phyloP scores from a whole-genome alignment of 2,888 invertebrate genomes.

The Stenolophus ochropezus region DNA sequence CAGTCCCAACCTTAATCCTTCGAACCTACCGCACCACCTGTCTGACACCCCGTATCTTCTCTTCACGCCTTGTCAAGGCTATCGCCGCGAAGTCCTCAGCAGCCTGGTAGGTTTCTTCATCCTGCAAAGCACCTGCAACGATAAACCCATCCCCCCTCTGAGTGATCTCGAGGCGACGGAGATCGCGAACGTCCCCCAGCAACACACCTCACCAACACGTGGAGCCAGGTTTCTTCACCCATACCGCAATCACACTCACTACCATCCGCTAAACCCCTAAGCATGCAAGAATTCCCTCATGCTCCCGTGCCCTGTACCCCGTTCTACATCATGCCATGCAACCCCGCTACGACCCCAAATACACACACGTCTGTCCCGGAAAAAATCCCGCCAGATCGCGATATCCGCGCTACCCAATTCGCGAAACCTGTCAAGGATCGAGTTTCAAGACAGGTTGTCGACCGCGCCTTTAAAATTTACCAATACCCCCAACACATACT shows the following conservation, averaged over 20 bases:
- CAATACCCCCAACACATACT: constrained; percentile 56
- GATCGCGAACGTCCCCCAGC: neutral
- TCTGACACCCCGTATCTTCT: no score
- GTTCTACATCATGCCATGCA: neutral
- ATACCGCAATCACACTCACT: neutral
- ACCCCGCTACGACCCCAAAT: neutral
- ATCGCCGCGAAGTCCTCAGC: no score
- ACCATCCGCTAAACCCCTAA: neutral
- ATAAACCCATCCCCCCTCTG: no score
- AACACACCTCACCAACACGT: neutral
- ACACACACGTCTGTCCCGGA: neutral
- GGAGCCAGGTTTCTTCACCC: neutral
- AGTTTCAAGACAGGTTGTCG: constrained; percentile 50
- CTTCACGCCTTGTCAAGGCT: no score
- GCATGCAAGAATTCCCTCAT: neutral
- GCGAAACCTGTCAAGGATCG: no score
- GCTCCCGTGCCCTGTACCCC: neutral
- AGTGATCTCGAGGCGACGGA: no score
- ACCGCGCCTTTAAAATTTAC: constrained; percentile 58
- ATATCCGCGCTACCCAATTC: no score
- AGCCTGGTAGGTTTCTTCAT: no score
- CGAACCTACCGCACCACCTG: no score
- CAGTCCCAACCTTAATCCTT: no score
- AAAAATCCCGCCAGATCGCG: constrained; percentile 43
- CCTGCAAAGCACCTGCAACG: no score